Evolutionary conservation across 2,888 invertebrate genomes (phyloP).

Genomic region (Octonoba sinensis): DNA sequence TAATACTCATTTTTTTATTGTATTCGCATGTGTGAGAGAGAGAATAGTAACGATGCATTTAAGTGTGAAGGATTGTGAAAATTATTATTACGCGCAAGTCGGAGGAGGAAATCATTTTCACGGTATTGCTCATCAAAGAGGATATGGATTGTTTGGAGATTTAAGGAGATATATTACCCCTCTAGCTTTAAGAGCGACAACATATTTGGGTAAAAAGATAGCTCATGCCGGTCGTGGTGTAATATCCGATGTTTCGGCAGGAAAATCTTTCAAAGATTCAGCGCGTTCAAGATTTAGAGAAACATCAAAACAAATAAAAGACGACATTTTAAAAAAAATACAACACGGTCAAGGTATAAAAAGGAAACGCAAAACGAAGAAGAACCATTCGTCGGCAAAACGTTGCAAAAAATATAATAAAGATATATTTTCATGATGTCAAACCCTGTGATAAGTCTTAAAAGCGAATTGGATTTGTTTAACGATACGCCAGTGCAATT

Average conservation of each 20-base stretch:
- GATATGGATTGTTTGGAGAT: slow-evolving; percentile 27
- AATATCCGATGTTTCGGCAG: slow-evolving; percentile 12
- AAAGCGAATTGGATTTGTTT: slow-evolving; percentile 8
- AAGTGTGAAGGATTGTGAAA: slow-evolving; percentile 14
- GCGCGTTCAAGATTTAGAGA: neutral
- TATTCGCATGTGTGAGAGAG: no score
- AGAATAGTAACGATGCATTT: slow-evolving; percentile 15
- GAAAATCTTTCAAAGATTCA: slow-evolving; percentile 13
- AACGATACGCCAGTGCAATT: neutral
- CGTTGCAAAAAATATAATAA: no score
- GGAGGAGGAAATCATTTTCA: slow-evolving; percentile 11
- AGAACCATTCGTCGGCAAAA: neutral
- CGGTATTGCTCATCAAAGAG: slow-evolving; percentile 14
- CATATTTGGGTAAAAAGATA: slow-evolving; percentile 16
- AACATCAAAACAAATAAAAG: slow-evolving; percentile 15
- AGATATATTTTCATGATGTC: neutral
- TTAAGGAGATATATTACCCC: slow-evolving; percentile 3
- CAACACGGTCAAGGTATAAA: slow-evolving; percentile 26
- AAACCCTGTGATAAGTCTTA: neutral
- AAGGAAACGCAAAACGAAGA: neutral
- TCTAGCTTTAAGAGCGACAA: neutral
- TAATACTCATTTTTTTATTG: neutral
- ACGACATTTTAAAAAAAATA: slow-evolving; percentile 27
- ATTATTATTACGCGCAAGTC: slow-evolving; percentile 19
- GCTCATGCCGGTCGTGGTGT: slow-evolving; percentile 9